Evolutionary conservation across 2,888 invertebrate species (phyloP).

Genomic region (Caradrina clavipalpis): DNA sequence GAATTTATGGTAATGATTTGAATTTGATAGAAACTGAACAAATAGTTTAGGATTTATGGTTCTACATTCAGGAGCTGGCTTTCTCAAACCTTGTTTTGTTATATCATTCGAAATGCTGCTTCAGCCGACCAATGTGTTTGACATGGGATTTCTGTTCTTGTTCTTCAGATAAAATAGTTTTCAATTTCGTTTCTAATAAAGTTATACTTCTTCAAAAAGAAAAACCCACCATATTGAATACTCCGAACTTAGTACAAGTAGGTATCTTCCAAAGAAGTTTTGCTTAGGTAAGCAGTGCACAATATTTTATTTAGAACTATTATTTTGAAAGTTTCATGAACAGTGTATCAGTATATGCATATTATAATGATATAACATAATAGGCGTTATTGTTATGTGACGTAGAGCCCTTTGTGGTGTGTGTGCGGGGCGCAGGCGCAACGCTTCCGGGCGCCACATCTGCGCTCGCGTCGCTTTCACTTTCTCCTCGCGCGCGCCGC

Average conservation of each 20-base stretch:
- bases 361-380: constrained; percentile 51
- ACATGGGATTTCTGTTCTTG: constrained; percentile 6
- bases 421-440: constrained; percentile 75
- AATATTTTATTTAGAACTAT: constrained; percentile 18
- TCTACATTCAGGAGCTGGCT: not conserved
- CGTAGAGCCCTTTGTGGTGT: constrained; percentile 81
- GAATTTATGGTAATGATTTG: constrained; percentile 57
- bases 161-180: constrained; percentile 8
- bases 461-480: constrained; percentile 88
- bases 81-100: constrained; percentile 1
- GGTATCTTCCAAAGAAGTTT: constrained; percentile 30
- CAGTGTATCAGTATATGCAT: constrained; percentile 18
- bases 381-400: constrained; percentile 64
- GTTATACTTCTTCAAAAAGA: constrained; percentile 6
- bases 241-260: constrained; percentile 15
- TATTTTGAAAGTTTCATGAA: constrained; percentile 8
- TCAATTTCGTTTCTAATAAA: constrained; percentile 4
- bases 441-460: constrained; percentile 88
- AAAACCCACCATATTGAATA: not conserved
- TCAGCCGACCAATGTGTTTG: not conserved
- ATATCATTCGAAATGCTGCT: constrained; percentile 15
- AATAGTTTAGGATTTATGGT: not conserved
- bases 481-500: constrained; percentile 84
- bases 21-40: constrained; percentile 36
- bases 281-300: constrained; percentile 50